Evolutionary conservation across 2,797 vertebrate genomes (phyloP), one percentile per base, ranked within the genome.

Genomic region (Sciurus vulgaris): DNA sequence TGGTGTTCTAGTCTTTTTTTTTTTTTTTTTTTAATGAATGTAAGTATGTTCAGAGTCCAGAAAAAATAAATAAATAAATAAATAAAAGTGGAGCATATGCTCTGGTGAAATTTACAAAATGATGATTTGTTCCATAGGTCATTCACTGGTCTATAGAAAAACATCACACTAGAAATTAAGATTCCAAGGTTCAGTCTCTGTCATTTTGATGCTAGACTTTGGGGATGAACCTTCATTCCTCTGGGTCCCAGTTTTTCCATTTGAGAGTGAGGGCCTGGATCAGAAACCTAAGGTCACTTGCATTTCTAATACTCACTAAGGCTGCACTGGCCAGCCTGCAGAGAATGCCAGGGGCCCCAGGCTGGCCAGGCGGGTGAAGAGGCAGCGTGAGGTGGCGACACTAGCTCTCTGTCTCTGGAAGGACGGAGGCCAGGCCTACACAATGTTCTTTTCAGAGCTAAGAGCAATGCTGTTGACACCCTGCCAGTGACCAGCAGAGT

Each of bases 391-490:
- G 92, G 93, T 91, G 72, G 91, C 93, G 96, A 95, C 98, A 98
- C 81, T 96, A 93, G 97, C 3, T 14, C 33, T 91, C 97, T 87
- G 65, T 98, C 97, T 96, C 91, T 28, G 7, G 59, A 95, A 94
- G 94, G 96, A 97, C 92, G 33, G 72, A 59, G 93, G 83, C 47
- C 89, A n/a, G 96, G 65, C 70, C 44, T 0, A 20, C 87, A 96
- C 97, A 97, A 69, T 91, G 95, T 94, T 81, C 89, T 85, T 97
- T 98, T 98, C 97, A 97, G 97, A 94, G 79, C 92, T 4, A 61
- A 89, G 82, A 94, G 89, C 0, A 10, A 96, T 91, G 92, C 88
- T 6, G 49, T 91, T 97, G 97, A 96, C 86, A 91, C 70, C 30
- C 82, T 96, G 94, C 96, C 96, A 97, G 69, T 9, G 83, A 24